Conservation (phyloP, 2,888 invertebrate genomes). For the Acanthosoma haemorrhoidale region DNA sequence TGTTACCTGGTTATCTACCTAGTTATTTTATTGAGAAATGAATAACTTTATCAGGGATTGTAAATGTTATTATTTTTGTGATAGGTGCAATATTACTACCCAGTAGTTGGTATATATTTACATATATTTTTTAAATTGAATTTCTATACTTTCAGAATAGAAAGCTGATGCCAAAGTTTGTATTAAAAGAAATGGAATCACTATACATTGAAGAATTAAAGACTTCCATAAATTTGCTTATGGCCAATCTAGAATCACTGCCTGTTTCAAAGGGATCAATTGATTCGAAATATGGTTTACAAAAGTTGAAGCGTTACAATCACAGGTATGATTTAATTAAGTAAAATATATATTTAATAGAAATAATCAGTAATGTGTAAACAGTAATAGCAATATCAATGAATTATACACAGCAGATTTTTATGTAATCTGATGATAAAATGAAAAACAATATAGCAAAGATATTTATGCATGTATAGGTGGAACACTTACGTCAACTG, state of each 20-base stretch:
- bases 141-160: constrained; percentile 73
- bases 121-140: constrained; percentile 36
- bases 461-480: no score
- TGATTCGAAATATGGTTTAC: constrained; percentile 94
- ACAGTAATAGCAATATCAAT: no score
- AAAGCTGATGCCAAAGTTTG: constrained; percentile 97
- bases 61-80: constrained; percentile 6
- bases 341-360: no score
- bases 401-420: no score
- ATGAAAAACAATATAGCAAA: no score
- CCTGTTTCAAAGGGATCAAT: constrained; percentile 97
- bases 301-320: constrained; percentile 96
- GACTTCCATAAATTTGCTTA: constrained; percentile 93
- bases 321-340: constrained; percentile 69
- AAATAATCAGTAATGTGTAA: no score
- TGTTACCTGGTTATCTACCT: no score
- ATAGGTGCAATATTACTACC: no score
- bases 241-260: constrained; percentile 97
- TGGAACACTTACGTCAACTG: no score
- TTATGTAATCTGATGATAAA: no score
- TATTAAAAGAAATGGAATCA: constrained; percentile 99
- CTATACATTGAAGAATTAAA: constrained; percentile 97
- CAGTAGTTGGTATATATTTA: no score
- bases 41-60: background rate
- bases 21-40: background rate